Base-by-base conservation (phyloP, 2,888 invertebrate genomes). In the Lysandra coridon region DNA sequence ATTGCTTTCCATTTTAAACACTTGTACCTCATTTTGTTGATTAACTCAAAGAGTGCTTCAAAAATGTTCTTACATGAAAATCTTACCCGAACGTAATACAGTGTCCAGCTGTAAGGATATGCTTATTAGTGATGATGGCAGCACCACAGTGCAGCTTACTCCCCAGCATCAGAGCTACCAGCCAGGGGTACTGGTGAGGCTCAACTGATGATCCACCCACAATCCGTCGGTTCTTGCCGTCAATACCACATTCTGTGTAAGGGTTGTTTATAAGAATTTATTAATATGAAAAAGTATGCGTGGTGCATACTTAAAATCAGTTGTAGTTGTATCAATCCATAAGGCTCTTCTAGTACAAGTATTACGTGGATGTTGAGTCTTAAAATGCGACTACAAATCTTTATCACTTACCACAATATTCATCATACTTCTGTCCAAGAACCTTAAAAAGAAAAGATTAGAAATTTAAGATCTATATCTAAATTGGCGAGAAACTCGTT, bases 91-190 rank as follows among this genome's bases (percentile, higher is more conserved):
- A 94, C 60, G 94, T 92, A 6, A 95, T 92, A 82, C 96, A 96
- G 87, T 96, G 96, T 1, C 95, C 96, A 12, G 96, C 96, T 0
- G 95, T 95, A 1, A 96, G 88, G 37, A 96, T 85, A 81, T 96
- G 95, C 73, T 87, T 84, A 82, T 95, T 91, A 2, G 95, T 95
- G 81, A 96, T 95, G 80, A 96, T 89, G 3, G 95, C 93, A n/a
- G 95, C 96, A 2, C 95, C 95, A 79, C 96, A 96, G 81, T 95
- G 95, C 49, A 95, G 86, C 79, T 90, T 89, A 6, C 91, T 89
- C 0, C 92, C 93, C 79, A 92, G 84, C 88, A 94, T 92, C 30
- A 95, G 89, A 0, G 95, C 94, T 4, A 94, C 95, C 60, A 95
- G 85, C 96, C 96, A 96, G 0, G 96, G 96, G 81, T 93, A 96